These are phyloP conservation scores for Chaenocephalus aceratus DNA, from an alignment of 2,113 vertebrate species.

Conservation along the genomic window DNA sequence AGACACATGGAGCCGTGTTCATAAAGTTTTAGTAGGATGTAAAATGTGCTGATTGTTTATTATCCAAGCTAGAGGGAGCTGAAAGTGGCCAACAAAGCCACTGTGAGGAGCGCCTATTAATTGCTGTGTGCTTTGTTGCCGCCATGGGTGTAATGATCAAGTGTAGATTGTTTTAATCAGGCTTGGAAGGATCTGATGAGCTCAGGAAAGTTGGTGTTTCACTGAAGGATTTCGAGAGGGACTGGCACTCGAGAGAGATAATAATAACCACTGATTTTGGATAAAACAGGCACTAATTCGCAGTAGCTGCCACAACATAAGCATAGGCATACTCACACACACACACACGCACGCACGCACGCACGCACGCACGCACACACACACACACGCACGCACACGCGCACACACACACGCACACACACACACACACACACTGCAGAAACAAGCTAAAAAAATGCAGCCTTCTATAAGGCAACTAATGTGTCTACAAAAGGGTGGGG, in stretches of 20 bases:
- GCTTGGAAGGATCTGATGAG: conserved; percentile 54
- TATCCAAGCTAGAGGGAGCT: conserved; percentile 44
- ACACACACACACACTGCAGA: no score
- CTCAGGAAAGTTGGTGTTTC: conserved; percentile 43
- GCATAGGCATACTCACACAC: no score
- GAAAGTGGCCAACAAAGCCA: conserved; percentile 60
- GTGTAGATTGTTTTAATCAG: conserved; percentile 65
- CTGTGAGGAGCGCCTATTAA: conserved; percentile 60
- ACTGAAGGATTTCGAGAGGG: conserved; percentile 14
- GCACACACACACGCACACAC: no score
- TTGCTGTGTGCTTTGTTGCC: conserved; percentile 52
- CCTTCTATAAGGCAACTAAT: no score
- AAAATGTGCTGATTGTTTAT: conserved; percentile 74
- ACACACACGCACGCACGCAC: no score
- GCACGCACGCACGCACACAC: no score
- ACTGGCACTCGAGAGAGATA: conserved; percentile 3
- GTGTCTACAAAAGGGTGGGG: no score
- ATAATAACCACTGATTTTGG: conserved; percentile 7
- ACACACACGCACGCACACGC: no score
- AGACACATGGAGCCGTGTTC: conserved; percentile 30
- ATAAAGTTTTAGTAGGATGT: conserved; percentile 67
- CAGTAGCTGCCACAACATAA: no score
- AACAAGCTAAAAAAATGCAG: no score
- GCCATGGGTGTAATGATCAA: conserved; percentile 61
- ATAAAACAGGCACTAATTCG: background rate